Evolutionary conservation across 2,888 invertebrate genomes (phyloP).

Genomic region (Lasioglossum malachurum): DNA sequence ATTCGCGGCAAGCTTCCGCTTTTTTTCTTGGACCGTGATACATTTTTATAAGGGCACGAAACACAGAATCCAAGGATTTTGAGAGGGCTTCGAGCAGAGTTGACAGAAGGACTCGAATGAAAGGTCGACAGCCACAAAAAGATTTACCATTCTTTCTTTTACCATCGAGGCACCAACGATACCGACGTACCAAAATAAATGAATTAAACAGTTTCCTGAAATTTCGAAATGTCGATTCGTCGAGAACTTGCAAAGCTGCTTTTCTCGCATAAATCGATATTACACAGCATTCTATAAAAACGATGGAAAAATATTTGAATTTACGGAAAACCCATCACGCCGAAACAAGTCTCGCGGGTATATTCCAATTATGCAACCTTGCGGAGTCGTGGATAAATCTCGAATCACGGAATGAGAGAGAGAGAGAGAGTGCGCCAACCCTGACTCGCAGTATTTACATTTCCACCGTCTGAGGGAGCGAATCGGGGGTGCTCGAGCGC

Average conservation of each 20-base stretch:
- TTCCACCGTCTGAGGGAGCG: constrained; percentile 29
- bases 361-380: neutral
- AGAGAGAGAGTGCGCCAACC: neutral
- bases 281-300: neutral
- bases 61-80: neutral
- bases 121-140: neutral
- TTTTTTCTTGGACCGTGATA: neutral
- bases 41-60: neutral
- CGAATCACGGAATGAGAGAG: neutral
- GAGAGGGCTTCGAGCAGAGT: neutral
- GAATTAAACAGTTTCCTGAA: too few relatives aligned
- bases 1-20: neutral
- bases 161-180: neutral
- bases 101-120: neutral
- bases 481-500: constrained; percentile 46
- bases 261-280: neutral
- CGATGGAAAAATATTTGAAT: neutral
- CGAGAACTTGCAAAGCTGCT: neutral
- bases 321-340: neutral
- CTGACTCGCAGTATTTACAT: neutral
- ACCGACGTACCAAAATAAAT: neutral
- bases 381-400: neutral
- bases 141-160: neutral
- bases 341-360: neutral
- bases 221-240: too few relatives aligned